Evolutionary conservation across 2,113 vertebrate genomes (phyloP), one percentile per base, ranked within the genome.

Genomic region (Scatophagus argus): DNA sequence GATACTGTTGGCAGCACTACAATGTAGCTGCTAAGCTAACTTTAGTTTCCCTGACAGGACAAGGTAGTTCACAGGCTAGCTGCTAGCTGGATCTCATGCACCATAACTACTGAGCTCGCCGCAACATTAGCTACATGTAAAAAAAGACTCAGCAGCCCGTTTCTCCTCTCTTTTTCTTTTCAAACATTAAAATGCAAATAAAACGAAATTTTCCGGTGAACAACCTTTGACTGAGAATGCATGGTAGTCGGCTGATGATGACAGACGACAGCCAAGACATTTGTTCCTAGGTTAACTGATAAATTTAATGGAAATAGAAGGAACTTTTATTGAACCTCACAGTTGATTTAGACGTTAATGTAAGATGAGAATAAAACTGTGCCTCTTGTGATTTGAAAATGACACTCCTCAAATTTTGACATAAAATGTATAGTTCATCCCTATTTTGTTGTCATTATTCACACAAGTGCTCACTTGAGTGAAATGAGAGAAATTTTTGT

Each of bases 401-500:
- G 6, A 9, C 19, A 19, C 12, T 29, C 11, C 2, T 55, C 34
- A 64, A 65, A 64, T 38, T 19, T 31, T 36, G 23, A 23, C 17
- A 14, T 5, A 3, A 32, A 47, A 41, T 19, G 38, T 38, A 47
- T 21, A 0, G 17, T 44, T 73, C 64, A 64, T 46, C 38, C 46
- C 8, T 2, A 9, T 2, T 0, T 6, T 51, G 16, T 8, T 3
- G 8, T n/a, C 31, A 39, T 10, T 32, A 31, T 25, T 39, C 10
- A 38, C 19, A 23, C 27, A 14, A 14, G 29, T 6, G 46, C 10
- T 64, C 29, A 27, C 64, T 16, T 44, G 59, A 23, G 23, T 39
- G 19, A 36, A 41, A 41, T 44, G n/a, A 55, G 47, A 64, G 44
- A 46, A 5, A 27, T 56, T 54, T 41, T 61, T 63, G 71, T 49